Base-by-base conservation (phyloP, 2,888 invertebrate genomes). In the Synergus itoensis region DNA sequence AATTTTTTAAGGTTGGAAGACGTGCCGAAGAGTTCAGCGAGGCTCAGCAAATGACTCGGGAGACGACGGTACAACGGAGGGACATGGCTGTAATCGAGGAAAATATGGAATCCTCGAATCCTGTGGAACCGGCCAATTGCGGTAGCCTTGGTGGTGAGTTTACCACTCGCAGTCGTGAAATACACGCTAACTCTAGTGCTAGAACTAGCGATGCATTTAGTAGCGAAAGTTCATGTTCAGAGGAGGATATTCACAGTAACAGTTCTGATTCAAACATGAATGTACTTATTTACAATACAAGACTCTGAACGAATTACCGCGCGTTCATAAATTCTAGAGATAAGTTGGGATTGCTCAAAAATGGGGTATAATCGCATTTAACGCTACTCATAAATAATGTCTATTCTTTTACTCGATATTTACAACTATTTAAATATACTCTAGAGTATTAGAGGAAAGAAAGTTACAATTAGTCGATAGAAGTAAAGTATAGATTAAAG, bases 11-110 rank as follows among this genome's bases (percentile, higher is more conserved):
- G 91, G 96, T 97, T 80, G 97, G 97, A 11, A 95, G 96, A 85
- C 93, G 97, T 82, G 94, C 96, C 67, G 96, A 96, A 86, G 95
- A 96, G 88, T 97, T 97, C 91, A 95, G 96, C 11, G 96, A 96
- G 85, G 96, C 96, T 84, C 97, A 97, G 91, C 95, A 95, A 89
- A 94, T 95, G 90, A 95, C 96, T 85, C 95, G 96, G 87, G 95
- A 96, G 86, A 95, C 95, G 90, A 96, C 97, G 89, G 87, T 89
- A 16, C 90, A 91, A 64, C 89, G 92, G 40, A 90, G 91, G 77
- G 90, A 91, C 62, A 87, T 88, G 80, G 90, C 89, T 28, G 84
- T 88, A 45, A 82, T 86, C 5, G 91, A 89, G 62, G 89, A 91
- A 4, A 89, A 87, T 45, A 87, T 88, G 82, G 86, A 82, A 80